These are phyloP conservation scores for Cryptotis parvus DNA, from an alignment of 2,113 vertebrate species.

Conservation along the genomic window DNA sequence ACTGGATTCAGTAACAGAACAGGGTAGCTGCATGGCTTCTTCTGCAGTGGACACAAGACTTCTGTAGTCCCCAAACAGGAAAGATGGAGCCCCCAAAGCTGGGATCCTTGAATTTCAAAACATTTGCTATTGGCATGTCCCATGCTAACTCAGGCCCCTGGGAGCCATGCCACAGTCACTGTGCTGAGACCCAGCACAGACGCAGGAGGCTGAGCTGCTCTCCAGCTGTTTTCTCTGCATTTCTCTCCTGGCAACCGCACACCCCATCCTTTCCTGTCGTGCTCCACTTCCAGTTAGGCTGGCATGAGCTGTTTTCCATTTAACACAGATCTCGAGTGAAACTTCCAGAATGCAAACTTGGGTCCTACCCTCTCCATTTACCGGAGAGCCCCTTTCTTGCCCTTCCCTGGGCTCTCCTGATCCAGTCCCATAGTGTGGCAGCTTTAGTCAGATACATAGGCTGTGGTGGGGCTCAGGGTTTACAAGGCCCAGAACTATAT, in stretches of 20 bases:
- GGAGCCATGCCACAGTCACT: not conserved
- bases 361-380: not conserved
- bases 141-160: not conserved
- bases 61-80: not conserved
- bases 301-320: not conserved
- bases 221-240: not conserved
- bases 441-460: not conserved
- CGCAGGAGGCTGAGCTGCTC: not conserved
- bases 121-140: not conserved
- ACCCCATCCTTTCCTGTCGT: not conserved
- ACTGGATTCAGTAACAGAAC: not conserved
- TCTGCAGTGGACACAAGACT: not conserved
- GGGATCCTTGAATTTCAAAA: not conserved
- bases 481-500: not conserved
- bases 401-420: not conserved
- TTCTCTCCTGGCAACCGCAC: not conserved
- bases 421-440: not conserved
- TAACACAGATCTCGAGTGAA: not conserved
- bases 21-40: not conserved
- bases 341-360: not conserved
- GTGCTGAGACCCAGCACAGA: not conserved
- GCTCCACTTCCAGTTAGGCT: no score
- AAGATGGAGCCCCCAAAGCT: not conserved
- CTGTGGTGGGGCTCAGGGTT: fast-evolving
- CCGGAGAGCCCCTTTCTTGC: not conserved